phyloP scores from a whole-genome alignment of 2,888 invertebrate genomes.

The Lissonota sp. region DNA sequence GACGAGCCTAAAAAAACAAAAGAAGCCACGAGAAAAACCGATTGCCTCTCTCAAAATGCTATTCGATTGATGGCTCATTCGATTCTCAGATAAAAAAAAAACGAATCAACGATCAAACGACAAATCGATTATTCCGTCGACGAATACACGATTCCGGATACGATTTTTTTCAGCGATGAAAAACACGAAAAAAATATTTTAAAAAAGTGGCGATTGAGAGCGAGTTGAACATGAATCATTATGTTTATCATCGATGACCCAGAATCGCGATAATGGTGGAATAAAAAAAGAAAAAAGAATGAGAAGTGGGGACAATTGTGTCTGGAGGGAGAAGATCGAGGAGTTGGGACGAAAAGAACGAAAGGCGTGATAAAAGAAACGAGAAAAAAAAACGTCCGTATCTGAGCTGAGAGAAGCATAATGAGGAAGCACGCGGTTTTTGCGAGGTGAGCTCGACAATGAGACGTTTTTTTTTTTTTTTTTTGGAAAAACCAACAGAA shows the following conservation, averaged over 20 bases:
- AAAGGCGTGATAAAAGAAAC: not conserved
- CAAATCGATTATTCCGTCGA: too few species aligned
- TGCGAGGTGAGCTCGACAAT: not conserved
- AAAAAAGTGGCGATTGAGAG: not conserved
- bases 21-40: too few species aligned
- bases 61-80: too few species aligned
- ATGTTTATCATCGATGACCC: constrained; percentile 37
- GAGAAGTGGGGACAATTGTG: not conserved
- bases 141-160: too few species aligned
- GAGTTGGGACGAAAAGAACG: constrained; percentile 44
- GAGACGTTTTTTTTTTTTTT: too few species aligned
- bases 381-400: not conserved
- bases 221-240: not conserved
- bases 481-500: not conserved
- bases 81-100: too few species aligned
- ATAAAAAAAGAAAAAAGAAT: not conserved
- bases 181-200: constrained; percentile 10
- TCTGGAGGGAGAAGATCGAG: not conserved
- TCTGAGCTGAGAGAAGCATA: not conserved
- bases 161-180: not conserved
- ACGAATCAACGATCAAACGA: too few species aligned
- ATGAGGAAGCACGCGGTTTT: constrained; percentile 1
- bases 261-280: constrained; percentile 35
- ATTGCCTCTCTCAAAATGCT: too few species aligned
- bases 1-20: too few species aligned